Base-by-base conservation (phyloP, 1,140 invertebrate genomes). In the Phymastichus coffea region DNA sequence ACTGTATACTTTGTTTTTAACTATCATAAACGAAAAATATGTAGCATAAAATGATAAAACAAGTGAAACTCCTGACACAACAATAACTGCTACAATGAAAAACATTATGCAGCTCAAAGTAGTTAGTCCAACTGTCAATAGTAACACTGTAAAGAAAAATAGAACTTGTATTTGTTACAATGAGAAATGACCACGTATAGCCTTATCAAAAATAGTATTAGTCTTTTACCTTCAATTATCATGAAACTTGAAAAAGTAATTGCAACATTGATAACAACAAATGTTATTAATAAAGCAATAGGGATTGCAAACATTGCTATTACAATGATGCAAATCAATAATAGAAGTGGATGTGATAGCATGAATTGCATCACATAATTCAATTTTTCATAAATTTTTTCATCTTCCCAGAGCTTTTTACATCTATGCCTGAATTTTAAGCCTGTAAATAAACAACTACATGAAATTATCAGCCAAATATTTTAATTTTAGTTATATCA, bases 141-240 rank as follows among this genome's bases (percentile, higher is more conserved):
- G 25, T 37, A 57, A 46, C 14, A 57, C 66, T 68, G 40, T 58
- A 68, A 68, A 28, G 30, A 44, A 35, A 52, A 2, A 55, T 41
- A 33, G 20, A 48, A 30, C 4, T n/a, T 48, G 25, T 2, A 47
- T 33, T 9, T 38, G 25, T 17, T 25, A 19, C 4, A 25, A 19
- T 19, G 2, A 44, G n/a, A n/a, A n/a, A n/a, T n/a, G n/a, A n/a
- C n/a, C n/a, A n/a, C n/a, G n/a, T n/a, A n/a, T n/a, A n/a, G n/a
- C n/a, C n/a, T n/a, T n/a, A n/a, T n/a, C n/a, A n/a, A n/a, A n/a
- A n/a, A n/a, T n/a, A n/a, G n/a, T n/a, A n/a, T n/a, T n/a, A n/a
- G n/a, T n/a, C n/a, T n/a, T 37, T 65, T 62, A 71, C 69, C 67
- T 69, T 69, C 66, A 46, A 71, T 44, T 23, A 68, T 64, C 15